phyloP scores from a whole-genome alignment of 2,113 vertebrate genomes.

The Calidris pugnax region DNA sequence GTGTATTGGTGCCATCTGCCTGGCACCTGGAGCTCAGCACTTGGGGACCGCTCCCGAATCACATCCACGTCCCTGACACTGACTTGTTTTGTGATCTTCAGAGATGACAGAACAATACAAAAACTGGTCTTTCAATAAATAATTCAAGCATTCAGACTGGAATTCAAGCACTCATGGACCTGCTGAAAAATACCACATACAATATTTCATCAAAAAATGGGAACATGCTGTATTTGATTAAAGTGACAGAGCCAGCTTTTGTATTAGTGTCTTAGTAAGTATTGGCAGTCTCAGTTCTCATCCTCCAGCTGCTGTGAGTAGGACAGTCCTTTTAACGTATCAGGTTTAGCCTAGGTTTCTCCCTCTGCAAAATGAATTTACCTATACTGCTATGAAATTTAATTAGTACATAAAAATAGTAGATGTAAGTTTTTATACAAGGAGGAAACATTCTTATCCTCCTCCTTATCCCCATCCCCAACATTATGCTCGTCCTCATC shows the following conservation, averaged over 20 bases:
- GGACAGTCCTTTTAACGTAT: background rate
- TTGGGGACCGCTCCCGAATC: background rate
- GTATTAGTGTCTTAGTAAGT: background rate
- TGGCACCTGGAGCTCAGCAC: background rate
- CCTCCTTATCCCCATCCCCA: background rate
- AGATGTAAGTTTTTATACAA: background rate
- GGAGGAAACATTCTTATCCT: background rate
- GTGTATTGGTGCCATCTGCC: background rate
- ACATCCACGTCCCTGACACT: background rate
- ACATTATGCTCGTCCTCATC: background rate
- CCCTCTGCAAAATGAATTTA: background rate
- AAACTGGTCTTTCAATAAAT: background rate
- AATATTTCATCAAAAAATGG: background rate
- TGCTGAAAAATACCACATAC: background rate
- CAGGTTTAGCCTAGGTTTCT: background rate
- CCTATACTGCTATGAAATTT: background rate
- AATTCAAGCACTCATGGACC: background rate
- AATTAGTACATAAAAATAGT: background rate
- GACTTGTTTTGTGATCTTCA: background rate
- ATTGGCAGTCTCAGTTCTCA: background rate
- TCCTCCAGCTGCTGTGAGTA: background rate
- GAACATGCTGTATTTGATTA: background rate
- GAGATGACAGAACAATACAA: background rate
- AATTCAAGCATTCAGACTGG: background rate
- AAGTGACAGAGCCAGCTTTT: background rate